phyloP scores from a whole-genome alignment of 2,797 vertebrate genomes.

The Graptemys geographica region DNA sequence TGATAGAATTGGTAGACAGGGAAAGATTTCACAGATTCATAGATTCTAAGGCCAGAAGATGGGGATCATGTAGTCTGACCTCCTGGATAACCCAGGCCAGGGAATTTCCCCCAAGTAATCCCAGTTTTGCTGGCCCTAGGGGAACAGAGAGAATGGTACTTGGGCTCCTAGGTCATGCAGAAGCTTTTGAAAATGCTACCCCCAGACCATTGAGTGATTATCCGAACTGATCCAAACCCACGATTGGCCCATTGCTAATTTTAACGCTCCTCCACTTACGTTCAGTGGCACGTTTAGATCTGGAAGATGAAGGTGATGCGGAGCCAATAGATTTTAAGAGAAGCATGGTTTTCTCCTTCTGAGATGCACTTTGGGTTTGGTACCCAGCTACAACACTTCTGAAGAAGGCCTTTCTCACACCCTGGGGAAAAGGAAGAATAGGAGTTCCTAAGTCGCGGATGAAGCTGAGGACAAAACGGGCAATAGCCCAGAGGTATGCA shows the following conservation, averaged over 20 bases:
- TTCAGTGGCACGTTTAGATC: constrained; percentile 1
- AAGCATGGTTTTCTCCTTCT: neutral
- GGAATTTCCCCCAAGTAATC: neutral
- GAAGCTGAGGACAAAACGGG: neutral
- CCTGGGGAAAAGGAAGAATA: constrained; percentile 44
- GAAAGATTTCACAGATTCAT: neutral
- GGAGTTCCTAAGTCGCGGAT: rapidly evolving
- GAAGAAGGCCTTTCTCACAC: constrained; percentile 55
- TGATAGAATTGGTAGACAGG: neutral
- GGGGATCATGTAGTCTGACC: neutral
- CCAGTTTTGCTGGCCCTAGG: neutral
- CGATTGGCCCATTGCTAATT: rapidly evolving
- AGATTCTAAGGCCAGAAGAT: neutral
- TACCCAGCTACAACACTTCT: neutral
- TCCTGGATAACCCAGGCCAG: neutral
- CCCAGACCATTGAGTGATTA: neutral
- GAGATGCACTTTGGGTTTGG: constrained; percentile 21
- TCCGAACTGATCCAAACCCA: rapidly evolving
- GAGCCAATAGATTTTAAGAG: constrained; percentile 45
- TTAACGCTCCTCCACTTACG: constrained; percentile 33
- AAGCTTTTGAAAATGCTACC: neutral
- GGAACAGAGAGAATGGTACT: neutral
- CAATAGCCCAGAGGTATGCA: neutral
- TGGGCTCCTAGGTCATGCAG: neutral
- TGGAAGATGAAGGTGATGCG: rapidly evolving